Conservation (phyloP, 2,113 vertebrate species). For the Strix uralensis region DNA sequence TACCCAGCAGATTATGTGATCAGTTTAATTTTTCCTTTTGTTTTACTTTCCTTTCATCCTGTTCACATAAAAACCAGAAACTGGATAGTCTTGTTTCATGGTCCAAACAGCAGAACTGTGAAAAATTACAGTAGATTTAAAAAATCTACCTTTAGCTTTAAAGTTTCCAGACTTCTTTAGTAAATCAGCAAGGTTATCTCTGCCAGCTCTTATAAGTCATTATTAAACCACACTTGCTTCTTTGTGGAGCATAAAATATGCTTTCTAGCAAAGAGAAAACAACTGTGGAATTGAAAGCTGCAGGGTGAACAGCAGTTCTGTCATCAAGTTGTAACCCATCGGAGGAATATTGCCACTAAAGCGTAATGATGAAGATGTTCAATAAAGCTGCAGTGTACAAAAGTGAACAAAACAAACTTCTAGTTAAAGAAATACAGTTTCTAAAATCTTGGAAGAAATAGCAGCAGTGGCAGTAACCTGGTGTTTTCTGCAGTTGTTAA, state of each 20-base stretch:
- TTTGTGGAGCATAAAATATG: neutral
- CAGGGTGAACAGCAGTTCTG: neutral
- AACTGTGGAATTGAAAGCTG: neutral
- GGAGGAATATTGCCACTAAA: neutral
- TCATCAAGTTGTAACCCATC: neutral
- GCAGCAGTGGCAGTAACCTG: neutral
- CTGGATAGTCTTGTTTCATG: neutral
- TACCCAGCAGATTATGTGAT: neutral
- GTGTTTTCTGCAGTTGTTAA: neutral
- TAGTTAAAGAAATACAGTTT: neutral
- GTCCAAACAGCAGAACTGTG: neutral
- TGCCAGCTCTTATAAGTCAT: neutral
- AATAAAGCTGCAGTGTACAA: neutral
- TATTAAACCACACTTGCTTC: neutral
- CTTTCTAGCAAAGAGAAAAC: neutral
- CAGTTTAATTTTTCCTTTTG: neutral
- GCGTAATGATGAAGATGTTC: neutral
- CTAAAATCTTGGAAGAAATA: neutral
- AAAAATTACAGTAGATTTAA: neutral
- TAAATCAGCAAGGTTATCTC: neutral
- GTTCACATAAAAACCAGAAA: neutral
- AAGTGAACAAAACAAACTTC: neutral
- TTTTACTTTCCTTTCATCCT: neutral
- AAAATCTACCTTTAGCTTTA: neutral
- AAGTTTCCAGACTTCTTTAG: neutral